Evolutionary conservation across 2,797 vertebrate genomes (phyloP), one percentile per base, ranked within the genome.

Genomic region (Hephaestus fuliginosus): DNA sequence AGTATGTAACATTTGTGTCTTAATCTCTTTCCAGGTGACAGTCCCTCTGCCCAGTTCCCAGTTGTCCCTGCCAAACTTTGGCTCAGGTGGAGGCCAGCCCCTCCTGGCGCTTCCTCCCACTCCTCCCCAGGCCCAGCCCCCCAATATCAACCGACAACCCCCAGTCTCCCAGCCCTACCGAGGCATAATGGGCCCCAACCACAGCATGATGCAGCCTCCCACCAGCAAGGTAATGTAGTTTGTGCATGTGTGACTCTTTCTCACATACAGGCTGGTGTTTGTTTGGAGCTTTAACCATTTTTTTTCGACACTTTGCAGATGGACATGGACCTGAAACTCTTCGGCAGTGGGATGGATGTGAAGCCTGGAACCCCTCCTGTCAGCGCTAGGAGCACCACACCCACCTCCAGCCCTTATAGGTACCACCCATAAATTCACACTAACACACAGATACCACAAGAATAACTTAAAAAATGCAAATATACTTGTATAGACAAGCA

Each of bases 301-400:
- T 58, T 46, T 65, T 4, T 56, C 69, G 51, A 22, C 25, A 6
- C 28, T 61, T 33, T 91, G 25, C 94, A 99, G 98, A 97, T 99
- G 95, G 98, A 99, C 93, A 97, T 99, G 96, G 98, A 99, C 83
- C 90, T 99, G 72, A 99, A 99, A 89, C 96, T 97, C 53, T 99
- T 98, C 83, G 96, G 97, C 84, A 95, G 96, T 81, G 96, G 96
- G 74, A 98, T 99, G 95, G 98, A 99, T 86, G 94, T 99, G 76
- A 99, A 99, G 90, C 98, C 98, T 80, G 98, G 97, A 83, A 99
- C 98, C 5, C 98, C 98, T 43, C 98, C 98, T 22, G 92, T 98
- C 71, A 86, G 95, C 18, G 97, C 94, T 70, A 95, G 98, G 93
- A 99, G 97, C 92, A 98, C 97, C 14, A 98, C 98, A 20, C 98